Evolutionary conservation across 2,113 vertebrate genomes (phyloP).

Genomic region (Redunca redunca): DNA sequence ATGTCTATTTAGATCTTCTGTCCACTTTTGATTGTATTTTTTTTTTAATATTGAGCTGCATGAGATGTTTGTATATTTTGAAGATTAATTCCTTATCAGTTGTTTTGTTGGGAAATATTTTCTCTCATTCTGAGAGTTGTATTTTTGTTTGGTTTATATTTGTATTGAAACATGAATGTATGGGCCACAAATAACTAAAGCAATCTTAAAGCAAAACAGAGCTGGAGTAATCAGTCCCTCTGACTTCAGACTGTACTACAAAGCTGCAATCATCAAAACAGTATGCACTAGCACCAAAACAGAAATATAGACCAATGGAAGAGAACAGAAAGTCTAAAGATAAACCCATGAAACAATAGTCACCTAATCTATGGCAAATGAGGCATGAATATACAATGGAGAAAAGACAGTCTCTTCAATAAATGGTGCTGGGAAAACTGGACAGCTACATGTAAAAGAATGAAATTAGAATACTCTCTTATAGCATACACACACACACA

Average conservation of each 20-base stretch:
- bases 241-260: background rate
- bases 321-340: background rate
- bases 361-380: background rate
- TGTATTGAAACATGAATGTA: background rate
- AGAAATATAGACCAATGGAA: background rate
- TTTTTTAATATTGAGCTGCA: background rate
- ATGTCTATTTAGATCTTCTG: background rate
- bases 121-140: background rate
- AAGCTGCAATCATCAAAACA: background rate
- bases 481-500: background rate
- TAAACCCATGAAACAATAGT: background rate
- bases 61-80: background rate
- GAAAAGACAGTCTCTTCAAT: background rate
- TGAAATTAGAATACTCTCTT: background rate
- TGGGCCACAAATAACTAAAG: background rate
- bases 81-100: background rate
- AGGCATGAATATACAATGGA: background rate
- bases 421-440: background rate
- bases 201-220: background rate
- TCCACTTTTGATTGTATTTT: background rate
- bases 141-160: background rate
- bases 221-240: background rate
- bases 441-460: background rate
- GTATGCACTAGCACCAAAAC: background rate
- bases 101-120: background rate